Percentiles rank a stretch among this genome's conserved stretches.
Evolutionary conservation across 2,797 vertebrate genomes (phyloP).

Genomic region (Pangasius larnaudii): DNA sequence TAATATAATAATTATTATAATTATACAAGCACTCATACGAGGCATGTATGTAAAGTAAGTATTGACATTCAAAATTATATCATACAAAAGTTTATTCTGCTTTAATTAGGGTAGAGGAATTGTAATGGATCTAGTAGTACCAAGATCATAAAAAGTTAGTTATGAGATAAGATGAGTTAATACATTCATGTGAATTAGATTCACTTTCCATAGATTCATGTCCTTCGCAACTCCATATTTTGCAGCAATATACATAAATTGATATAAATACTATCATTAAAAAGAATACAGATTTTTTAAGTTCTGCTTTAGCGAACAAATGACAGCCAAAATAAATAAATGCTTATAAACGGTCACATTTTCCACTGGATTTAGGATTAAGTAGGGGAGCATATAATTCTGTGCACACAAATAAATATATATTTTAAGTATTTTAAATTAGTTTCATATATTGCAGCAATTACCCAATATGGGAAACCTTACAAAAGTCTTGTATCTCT

Average conservation of each 20-base stretch:
- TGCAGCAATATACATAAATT: not conserved
- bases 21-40: not conserved
- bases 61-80: not conserved
- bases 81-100: not conserved
- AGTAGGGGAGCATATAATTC: not conserved
- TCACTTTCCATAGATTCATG: not conserved
- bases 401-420: not conserved
- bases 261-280: not conserved
- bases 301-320: not conserved
- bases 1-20: not conserved
- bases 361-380: not conserved
- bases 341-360: not conserved
- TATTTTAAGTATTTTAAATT: not conserved
- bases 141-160: not conserved
- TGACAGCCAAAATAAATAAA: not conserved
- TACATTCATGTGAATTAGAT: not conserved
- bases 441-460: not conserved
- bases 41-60: not conserved
- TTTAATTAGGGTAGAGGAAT: not conserved
- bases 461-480: constrained; percentile 2
- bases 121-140: not conserved
- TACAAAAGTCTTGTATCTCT: not conserved
- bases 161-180: not conserved
- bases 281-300: not conserved
- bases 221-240: not conserved